Evolutionary conservation across 2,797 vertebrate genomes (phyloP).

Genomic region (Tinamus major): DNA sequence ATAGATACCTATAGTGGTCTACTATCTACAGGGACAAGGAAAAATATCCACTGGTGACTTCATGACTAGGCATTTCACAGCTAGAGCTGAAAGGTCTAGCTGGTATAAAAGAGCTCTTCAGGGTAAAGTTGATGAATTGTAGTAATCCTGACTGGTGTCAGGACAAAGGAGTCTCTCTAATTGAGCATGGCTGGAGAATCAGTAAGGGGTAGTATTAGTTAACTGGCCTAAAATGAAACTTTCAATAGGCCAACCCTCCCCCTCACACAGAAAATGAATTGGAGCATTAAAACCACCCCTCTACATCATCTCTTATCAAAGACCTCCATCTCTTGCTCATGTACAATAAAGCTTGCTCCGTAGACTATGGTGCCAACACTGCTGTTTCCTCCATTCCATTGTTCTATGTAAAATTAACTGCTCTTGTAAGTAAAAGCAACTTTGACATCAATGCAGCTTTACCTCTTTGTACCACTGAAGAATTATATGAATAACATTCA

Average conservation of each 20-base stretch:
- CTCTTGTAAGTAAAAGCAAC: not conserved
- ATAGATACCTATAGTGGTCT: not conserved
- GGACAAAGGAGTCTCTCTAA: slow-evolving; percentile 62
- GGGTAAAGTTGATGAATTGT: slow-evolving; percentile 63
- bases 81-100: slow-evolving; percentile 25
- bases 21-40: not conserved
- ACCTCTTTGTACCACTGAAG: not conserved
- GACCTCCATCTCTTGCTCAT: slow-evolving; percentile 46
- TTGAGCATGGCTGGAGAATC: slow-evolving; percentile 62
- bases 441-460: not conserved
- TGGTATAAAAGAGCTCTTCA: slow-evolving; percentile 45
- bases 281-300: slow-evolving; percentile 54
- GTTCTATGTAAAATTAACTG: not conserved
- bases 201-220: slow-evolving; percentile 68
- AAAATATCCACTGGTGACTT: slow-evolving; percentile 10
- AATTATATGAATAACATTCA: not conserved
- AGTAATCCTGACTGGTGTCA: slow-evolving; percentile 67
- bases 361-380: not conserved
- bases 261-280: slow-evolving; percentile 60
- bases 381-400: not conserved
- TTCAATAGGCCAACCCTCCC: slow-evolving; percentile 45
- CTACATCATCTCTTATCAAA: slow-evolving; percentile 52
- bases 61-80: slow-evolving; percentile 29
- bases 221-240: slow-evolving; percentile 67
- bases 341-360: not conserved